Percentiles rank a stretch among this genome's conserved stretches.
Conservation (phyloP, 2,888 invertebrate genomes). For the Drosophila kanekoi region DNA sequence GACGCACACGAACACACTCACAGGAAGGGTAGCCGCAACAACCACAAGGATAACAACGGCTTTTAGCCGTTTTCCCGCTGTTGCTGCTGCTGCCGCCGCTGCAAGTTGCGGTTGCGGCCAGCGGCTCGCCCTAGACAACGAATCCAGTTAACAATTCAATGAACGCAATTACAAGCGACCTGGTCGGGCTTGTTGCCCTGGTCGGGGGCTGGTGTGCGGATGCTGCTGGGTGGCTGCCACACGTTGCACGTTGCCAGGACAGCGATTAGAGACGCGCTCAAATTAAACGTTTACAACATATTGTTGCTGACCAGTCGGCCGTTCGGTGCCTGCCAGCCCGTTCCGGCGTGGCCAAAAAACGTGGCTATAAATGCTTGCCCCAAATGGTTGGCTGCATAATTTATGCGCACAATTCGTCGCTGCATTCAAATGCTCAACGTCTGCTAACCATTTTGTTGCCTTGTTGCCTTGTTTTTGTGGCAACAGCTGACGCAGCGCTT, state of each 20-base stretch:
- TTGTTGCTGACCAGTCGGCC: slow-evolving; percentile 63
- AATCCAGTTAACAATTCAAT: slow-evolving; percentile 79
- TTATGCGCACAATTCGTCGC: slow-evolving; percentile 75
- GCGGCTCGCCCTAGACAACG: slow-evolving; percentile 59
- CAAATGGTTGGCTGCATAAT: slow-evolving; percentile 72
- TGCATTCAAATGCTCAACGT: slow-evolving; percentile 60
- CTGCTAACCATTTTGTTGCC: slow-evolving; percentile 33
- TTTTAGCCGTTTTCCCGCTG: slow-evolving; percentile 61
- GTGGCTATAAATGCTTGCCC: slow-evolving; percentile 66
- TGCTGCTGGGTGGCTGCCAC: slow-evolving; percentile 19
- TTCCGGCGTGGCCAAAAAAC: slow-evolving; percentile 49
- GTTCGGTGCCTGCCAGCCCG: slow-evolving; percentile 11
- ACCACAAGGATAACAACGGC: slow-evolving; percentile 76
- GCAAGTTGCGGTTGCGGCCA: slow-evolving; percentile 69
- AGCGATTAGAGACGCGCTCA: slow-evolving; percentile 77
- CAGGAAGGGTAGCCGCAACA: slow-evolving; percentile 26
- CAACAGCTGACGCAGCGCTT: slow-evolving; percentile 66
- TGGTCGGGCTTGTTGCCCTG: slow-evolving; percentile 21
- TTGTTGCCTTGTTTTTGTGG: slow-evolving; percentile 27
- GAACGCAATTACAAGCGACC: slow-evolving; percentile 75
- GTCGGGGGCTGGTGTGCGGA: neutral
- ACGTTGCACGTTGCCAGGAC: slow-evolving; percentile 72
- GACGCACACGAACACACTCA: slow-evolving; percentile 14
- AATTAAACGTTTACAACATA: slow-evolving; percentile 81
- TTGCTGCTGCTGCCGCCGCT: slow-evolving; percentile 22